phyloP scores from a whole-genome alignment of 2,888 invertebrate genomes.

The Pyralis farinalis region DNA sequence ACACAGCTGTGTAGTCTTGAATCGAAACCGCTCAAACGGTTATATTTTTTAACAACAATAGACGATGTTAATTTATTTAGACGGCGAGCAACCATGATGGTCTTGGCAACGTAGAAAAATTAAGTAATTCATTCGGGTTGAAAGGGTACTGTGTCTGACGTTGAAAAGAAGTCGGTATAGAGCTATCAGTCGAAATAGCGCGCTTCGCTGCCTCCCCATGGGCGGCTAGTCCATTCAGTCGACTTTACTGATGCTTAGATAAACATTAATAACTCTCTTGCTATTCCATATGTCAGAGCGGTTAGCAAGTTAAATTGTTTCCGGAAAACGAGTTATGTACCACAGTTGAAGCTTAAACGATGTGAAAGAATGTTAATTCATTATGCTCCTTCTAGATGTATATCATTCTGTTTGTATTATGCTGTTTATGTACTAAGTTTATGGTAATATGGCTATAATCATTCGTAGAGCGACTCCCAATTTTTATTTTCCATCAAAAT shows the following conservation, averaged over 20 bases:
- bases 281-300: slow-evolving; percentile 48
- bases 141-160: slow-evolving; percentile 74
- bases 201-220: slow-evolving; percentile 63
- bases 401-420: slow-evolving; percentile 53
- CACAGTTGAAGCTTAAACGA: slow-evolving; percentile 35
- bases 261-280: slow-evolving; percentile 67
- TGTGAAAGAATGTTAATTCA: slow-evolving; percentile 65
- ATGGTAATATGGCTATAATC: slow-evolving; percentile 20
- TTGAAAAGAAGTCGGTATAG: slow-evolving; percentile 59
- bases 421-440: slow-evolving; percentile 35
- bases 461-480: slow-evolving; percentile 18
- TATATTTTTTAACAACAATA: slow-evolving; percentile 54
- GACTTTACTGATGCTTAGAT: slow-evolving; percentile 72
- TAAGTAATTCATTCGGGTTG: slow-evolving; percentile 75
- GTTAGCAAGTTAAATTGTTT: slow-evolving; percentile 68
- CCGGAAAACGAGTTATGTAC: slow-evolving; percentile 64
- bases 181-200: slow-evolving; percentile 60
- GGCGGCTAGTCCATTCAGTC: slow-evolving; percentile 47
- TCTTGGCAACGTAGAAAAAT: slow-evolving; percentile 65
- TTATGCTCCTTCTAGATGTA: slow-evolving; percentile 55
- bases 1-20: slow-evolving; percentile 35
- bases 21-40: slow-evolving; percentile 51
- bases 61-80: slow-evolving; percentile 69
- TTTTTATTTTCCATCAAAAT: slow-evolving; percentile 22
- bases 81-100: slow-evolving; percentile 46